Evolutionary conservation across 2,113 vertebrate species (phyloP), one percentile per base, ranked within the genome.

Genomic region (Pantherophis guttatus): DNA sequence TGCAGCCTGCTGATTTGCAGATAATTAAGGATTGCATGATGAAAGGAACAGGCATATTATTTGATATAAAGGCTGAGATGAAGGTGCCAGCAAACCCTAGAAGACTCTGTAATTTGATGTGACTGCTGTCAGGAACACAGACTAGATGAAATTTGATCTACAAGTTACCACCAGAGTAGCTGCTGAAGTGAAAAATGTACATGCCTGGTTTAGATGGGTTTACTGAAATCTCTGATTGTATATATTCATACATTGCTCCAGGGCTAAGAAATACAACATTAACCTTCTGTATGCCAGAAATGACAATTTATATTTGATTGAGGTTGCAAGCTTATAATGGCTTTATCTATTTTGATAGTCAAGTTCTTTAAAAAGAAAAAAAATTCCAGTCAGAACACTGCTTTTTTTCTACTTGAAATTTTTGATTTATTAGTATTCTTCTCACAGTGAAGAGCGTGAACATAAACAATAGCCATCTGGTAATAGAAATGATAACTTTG

Each of bases 21-120:
- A 91, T 97, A 97, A 97, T 97, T 98, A 97, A 95, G 94, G 94
- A 94, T 93, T 97, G 92, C 93, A 93, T 95, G 95, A 97, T 96
- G 95, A 97, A 97, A 87, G 93, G 95, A 97, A 95, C 86, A 93
- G 93, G 93, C 94, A 93, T 97, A 94, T 95, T 97, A 97, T 97
- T 97, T 96, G 91, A 96, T 94, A 95, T 94, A 96, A 97, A 96
- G 96, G 94, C 93, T 95, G 93, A 97, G 96, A 96, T 95, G 95
- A 97, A 96, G 92, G 94, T 97, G 96, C 96, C 96, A 97, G 81
- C 75, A 92, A 95, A 96, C 33, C 96, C 91, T 94, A 91, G 95
- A 97, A 95, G 95, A 94, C 93, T 96, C 92, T 92, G 62, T 97
- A 97, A 98, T 97, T 95, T 95, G 94, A 96, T 97, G 88, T 96